Base-by-base conservation (phyloP, 2,113 vertebrate genomes). In the Ancistrus triradiatus region DNA sequence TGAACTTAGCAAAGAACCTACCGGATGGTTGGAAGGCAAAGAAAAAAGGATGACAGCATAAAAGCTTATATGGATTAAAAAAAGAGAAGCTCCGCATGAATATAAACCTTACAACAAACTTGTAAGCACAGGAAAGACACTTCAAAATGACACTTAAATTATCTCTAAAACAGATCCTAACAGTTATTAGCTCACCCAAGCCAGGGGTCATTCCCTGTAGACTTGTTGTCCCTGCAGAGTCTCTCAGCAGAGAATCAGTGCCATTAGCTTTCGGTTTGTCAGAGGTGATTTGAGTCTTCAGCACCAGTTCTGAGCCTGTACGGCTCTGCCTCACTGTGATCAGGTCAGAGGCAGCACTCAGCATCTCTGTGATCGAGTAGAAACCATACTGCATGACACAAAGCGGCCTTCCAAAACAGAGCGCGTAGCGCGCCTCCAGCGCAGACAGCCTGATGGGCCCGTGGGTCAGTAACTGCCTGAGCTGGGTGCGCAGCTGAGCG, bases 361-460 rank as follows among this genome's bases (percentile, higher is more conserved):
- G 73, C 73, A 93, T 88, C 75, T 97, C 92, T 17, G 58, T 73
- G n/a, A 84, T 59, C 7, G 93, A 95, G 59, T 81, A 82, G 72
- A 96, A 98, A 38, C 95, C 93, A 0, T 90, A 93, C 8, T 77
- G 84, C 1, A 61, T 56, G 24, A 88, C 85, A 10, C 77, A 78
- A 70, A 98, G 90, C 0, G 66, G 76, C 2, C 78, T 77, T 47
- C 92, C 91, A 27, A 93, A 98, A 40, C 49, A 84, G 3, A n/a
- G 77, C 19, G 69, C 59, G 78, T 90, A 98, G 7, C 77, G 67
- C 37, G 43, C 19, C 49, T 92, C 88, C 14, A 97, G 84, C 67
- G 94, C 86, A 1, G 82, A 83, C 2, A 95, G 82, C 38, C 85
- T 71, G 31, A 97, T 18, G 0, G 91, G 88, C 24, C 91, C 92